phyloP scores from a whole-genome alignment of 2,888 invertebrate species.

The Andrena praecox region DNA sequence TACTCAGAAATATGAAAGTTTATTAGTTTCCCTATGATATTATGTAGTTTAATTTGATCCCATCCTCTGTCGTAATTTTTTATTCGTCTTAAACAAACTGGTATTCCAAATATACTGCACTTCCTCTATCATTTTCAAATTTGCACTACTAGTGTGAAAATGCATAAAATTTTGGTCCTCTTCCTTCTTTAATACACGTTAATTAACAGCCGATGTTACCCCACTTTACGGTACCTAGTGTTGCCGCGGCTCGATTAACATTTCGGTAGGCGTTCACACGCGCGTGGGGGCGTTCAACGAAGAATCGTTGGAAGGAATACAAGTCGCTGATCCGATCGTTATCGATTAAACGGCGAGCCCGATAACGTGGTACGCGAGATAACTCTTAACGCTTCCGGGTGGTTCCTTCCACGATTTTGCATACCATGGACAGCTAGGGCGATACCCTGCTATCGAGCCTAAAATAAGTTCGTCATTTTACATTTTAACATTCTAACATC shows the following conservation, averaged over 20 bases:
- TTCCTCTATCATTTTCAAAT: too few relatives aligned
- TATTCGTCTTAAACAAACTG: too few relatives aligned
- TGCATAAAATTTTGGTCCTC: too few relatives aligned
- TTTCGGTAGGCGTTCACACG: not conserved
- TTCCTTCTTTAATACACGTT: not conserved
- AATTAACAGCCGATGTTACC: not conserved
- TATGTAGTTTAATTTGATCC: too few relatives aligned
- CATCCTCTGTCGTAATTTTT: too few relatives aligned
- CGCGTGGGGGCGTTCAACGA: not conserved
- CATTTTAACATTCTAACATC: conserved; percentile 19
- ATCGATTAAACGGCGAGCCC: conserved; percentile 38
- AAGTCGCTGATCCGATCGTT: conserved; percentile 32
- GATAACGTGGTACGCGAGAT: conserved; percentile 33
- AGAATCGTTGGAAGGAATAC: not conserved
- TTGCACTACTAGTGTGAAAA: too few relatives aligned
- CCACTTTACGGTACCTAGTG: not conserved
- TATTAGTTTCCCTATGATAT: too few relatives aligned
- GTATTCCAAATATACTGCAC: too few relatives aligned
- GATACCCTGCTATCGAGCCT: conserved; percentile 12
- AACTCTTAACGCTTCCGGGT: conserved; percentile 43
- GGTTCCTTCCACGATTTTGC: conserved; percentile 27
- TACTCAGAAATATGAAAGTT: too few relatives aligned
- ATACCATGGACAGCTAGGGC: conserved; percentile 6
- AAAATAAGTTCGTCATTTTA: conserved; percentile 2
- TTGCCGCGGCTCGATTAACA: conserved; percentile 40